Conservation (phyloP, 2,113 vertebrate genomes). For the Mustelus asterias region DNA sequence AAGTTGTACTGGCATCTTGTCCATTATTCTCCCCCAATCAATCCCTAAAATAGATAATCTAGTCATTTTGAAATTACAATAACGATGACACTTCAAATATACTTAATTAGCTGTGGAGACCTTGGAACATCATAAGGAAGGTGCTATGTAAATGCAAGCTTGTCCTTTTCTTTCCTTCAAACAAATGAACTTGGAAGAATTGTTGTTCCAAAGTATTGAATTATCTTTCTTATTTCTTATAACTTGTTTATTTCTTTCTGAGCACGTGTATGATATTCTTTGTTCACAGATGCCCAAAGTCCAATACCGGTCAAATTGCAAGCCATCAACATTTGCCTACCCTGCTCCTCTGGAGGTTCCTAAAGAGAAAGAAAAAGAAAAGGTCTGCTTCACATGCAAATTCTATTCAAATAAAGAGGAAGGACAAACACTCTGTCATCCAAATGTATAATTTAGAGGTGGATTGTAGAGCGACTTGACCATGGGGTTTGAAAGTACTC, state of each 20-base stretch:
- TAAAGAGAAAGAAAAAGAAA: conserved; percentile 98
- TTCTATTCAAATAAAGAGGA: neutral
- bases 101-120: neutral
- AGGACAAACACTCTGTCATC: neutral
- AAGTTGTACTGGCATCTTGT: neutral
- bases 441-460: neutral
- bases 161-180: neutral
- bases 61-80: neutral
- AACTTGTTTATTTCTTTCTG: neutral
- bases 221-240: neutral
- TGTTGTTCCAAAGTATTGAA: neutral
- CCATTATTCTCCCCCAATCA: neutral
- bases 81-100: neutral
- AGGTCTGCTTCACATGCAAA: conserved; percentile 60
- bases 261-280: neutral
- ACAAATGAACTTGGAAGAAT: neutral
- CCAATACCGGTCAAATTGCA: conserved; percentile 97
- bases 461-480: neutral
- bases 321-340: conserved; percentile 96
- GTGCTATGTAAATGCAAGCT: neutral
- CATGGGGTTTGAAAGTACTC: neutral
- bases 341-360: conserved; percentile 94
- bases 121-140: neutral
- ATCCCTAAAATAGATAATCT: neutral
- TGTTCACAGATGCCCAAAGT: conserved; percentile 91